Evolutionary conservation across 2,113 vertebrate species (phyloP).

Genomic region (Mesoclemmys tuberculata): DNA sequence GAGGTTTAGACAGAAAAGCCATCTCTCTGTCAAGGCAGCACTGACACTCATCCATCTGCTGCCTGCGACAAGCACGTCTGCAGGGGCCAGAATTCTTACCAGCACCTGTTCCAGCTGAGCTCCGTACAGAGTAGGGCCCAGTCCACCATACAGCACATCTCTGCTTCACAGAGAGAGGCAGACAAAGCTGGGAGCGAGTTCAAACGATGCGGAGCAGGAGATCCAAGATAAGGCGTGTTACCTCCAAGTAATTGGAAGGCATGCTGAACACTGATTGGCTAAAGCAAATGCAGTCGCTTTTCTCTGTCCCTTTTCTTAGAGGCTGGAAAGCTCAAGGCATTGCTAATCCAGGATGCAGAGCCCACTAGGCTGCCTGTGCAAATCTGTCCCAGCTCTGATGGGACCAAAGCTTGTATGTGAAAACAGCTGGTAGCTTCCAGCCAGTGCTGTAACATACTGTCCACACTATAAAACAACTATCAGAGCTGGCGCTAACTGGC

Average conservation of each 20-base stretch:
- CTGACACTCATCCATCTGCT: not conserved
- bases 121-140: not conserved
- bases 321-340: not conserved
- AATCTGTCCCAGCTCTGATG: not conserved
- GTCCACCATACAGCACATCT: not conserved
- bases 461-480: not conserved
- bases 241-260: not conserved
- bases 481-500: not conserved
- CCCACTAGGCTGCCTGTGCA: not conserved
- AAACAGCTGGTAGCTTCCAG: not conserved
- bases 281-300: not conserved
- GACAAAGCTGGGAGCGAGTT: not conserved
- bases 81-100: not conserved
- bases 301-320: accelerated
- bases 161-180: not conserved
- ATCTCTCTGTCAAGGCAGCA: not conserved
- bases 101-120: not conserved
- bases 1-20: not conserved
- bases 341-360: not conserved
- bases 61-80: not conserved
- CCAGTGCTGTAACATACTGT: not conserved
- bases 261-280: not conserved
- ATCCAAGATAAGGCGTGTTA: not conserved
- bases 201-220: not conserved
- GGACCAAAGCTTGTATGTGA: not conserved